These are phyloP conservation scores for Taenioides sp. DNA, from an alignment of 2,797 vertebrate species.

Conservation along the genomic window DNA sequence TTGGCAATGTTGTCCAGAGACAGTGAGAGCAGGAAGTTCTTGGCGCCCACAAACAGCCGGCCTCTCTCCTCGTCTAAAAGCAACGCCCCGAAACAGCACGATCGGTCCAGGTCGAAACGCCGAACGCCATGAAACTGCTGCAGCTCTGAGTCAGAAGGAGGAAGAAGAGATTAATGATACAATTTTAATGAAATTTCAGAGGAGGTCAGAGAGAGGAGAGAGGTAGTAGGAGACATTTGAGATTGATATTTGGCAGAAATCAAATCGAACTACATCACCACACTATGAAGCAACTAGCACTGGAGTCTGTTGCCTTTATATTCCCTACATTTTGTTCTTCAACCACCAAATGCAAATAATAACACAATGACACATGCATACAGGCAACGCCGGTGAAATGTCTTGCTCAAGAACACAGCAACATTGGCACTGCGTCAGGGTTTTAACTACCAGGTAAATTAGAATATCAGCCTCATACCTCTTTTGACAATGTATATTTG, in stretches of 20 bases:
- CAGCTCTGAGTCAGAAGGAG: slow-evolving; percentile 77
- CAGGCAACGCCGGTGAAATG: no score
- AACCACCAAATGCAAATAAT: no score
- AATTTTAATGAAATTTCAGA: not conserved
- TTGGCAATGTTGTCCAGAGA: slow-evolving; percentile 92
- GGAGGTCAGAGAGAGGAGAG: no score
- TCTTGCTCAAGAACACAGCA: no score
- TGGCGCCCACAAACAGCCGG: slow-evolving; percentile 89
- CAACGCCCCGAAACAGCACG: slow-evolving; percentile 90
- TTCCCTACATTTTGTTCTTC: no score
- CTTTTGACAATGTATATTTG: no score
- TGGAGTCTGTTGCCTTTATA: no score
- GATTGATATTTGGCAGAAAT: not conserved
- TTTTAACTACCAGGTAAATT: no score
- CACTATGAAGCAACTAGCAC: no score
- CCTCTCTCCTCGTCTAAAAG: slow-evolving; percentile 92
- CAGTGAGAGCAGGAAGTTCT: slow-evolving; percentile 91
- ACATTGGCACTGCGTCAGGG: no score
- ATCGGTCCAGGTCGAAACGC: slow-evolving; percentile 84
- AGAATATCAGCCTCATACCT: no score
- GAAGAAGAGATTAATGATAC: not conserved
- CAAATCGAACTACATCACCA: not conserved
- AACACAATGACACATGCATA: no score
- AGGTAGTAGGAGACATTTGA: not conserved
- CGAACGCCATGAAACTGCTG: slow-evolving; percentile 85